Evolutionary conservation across 1,140 invertebrate genomes (phyloP), one percentile per base, ranked within the genome.

Genomic region (Hylaeus volcanicus): DNA sequence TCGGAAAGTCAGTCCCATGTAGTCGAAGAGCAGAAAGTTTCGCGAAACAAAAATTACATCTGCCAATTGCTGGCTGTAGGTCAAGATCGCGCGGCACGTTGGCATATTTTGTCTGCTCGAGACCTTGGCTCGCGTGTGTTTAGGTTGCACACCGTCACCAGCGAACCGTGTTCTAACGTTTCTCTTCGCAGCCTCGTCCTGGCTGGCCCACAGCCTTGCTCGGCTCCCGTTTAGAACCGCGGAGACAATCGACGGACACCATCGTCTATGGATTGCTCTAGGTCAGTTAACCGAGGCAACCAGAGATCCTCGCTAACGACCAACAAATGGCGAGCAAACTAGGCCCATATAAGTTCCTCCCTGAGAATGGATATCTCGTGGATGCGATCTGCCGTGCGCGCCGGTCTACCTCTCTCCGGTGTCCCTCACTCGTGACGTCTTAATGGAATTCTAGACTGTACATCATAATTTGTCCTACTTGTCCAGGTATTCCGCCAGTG

Each of bases 21-120:
- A 6, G 45, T 48, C 0, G 5, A 48, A 48, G 45, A 48, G 14
- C 26, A 66, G 53, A 56, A 66, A 75, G 55, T 45, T 64, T 45
- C 61, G 72, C 73, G 65, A 15, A 78, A 69, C 74, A 63, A 64
- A 85, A 86, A 86, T 82, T 73, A 85, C 79, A 81, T 85, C 69
- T 74, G 84, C 79, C 45, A 63, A 74, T 65, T 26, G 73, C 58
- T 45, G 15, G 39, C 74, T 79, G 79, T 86, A 81, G 86, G 85
- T 89, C 88, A 89, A 89, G 88, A 89, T 82, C 88, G 53, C 73
- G 80, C 73, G 64, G 69, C 56, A 71, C 69, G 72, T 81, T 74
- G 69, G 83, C 75, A 81, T 86, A 86, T 86, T 91, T 90, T 88
- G 82, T 87, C 73, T 26, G 76, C 84, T 82, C 90, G 89, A 88